Evolutionary conservation across 1,140 invertebrate species (phyloP).

Genomic region (Laupala kohalensis): DNA sequence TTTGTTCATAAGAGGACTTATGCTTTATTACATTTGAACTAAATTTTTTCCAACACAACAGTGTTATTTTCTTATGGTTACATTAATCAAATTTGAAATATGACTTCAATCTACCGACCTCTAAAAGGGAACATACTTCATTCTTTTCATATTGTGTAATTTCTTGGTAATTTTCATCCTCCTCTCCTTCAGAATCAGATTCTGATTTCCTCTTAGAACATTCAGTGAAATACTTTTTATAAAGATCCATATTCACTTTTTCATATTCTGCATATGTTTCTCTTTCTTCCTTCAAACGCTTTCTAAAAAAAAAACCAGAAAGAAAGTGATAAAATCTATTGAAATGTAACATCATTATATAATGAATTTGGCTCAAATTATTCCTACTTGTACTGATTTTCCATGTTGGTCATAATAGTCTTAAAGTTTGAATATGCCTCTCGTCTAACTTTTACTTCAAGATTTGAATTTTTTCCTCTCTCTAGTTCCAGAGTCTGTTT

Average conservation of each 20-base stretch:
- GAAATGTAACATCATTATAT: no score
- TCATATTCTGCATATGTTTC: neutral
- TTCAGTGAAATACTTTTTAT: neutral
- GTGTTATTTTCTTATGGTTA: neutral
- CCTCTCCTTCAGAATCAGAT: neutral
- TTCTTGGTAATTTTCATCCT: neutral
- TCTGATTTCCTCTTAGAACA: neutral
- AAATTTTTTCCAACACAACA: no score
- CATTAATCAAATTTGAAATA: no score
- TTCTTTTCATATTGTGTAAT: neutral
- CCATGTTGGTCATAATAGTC: neutral
- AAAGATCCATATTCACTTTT: neutral
- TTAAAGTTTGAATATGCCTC: neutral
- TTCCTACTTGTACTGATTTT: neutral
- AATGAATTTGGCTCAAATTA: no score
- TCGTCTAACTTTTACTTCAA: neutral
- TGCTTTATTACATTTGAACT: no score
- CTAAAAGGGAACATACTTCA: no score
- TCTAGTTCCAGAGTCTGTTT: neutral
- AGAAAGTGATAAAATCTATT: neutral
- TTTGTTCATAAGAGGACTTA: no score
- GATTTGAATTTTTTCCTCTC: neutral
- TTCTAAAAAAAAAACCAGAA: neutral
- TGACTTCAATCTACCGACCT: no score
- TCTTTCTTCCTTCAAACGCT: neutral